phyloP scores from a whole-genome alignment of 2,888 invertebrate genomes.

The Gibbula magus region DNA sequence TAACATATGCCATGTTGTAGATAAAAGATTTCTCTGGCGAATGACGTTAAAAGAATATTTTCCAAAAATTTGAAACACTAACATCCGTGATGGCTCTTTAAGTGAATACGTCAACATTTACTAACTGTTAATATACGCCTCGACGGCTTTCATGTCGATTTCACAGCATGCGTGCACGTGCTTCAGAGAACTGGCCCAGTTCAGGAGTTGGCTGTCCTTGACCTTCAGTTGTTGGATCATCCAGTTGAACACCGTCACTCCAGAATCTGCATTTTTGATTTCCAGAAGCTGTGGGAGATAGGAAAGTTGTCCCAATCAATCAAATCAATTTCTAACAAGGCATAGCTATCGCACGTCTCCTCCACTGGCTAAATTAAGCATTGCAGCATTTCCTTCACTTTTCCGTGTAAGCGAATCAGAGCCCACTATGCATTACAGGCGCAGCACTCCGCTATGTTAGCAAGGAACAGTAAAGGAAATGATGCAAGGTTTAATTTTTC shows the following conservation, averaged over 20 bases:
- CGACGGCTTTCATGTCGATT: constrained; percentile 52
- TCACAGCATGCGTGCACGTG: constrained; percentile 52
- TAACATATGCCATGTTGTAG: too few relatives aligned
- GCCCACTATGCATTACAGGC: too few relatives aligned
- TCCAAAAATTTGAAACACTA: too few relatives aligned
- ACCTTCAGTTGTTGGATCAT: constrained; percentile 51
- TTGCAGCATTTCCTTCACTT: too few relatives aligned
- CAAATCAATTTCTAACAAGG: background rate
- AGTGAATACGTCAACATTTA: background rate
- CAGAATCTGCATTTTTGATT: constrained; percentile 49
- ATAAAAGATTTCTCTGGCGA: too few relatives aligned
- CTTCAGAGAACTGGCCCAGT: constrained; percentile 47
- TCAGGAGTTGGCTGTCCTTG: constrained; percentile 45
- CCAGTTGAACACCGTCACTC: constrained; percentile 52
- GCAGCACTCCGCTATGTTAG: too few relatives aligned
- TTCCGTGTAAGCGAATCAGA: too few relatives aligned
- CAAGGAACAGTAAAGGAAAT: too few relatives aligned
- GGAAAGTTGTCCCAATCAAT: background rate
- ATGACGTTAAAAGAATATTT: too few relatives aligned
- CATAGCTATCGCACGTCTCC: background rate
- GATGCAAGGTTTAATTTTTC: too few relatives aligned
- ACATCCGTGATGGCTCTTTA: too few relatives aligned
- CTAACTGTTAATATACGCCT: constrained; percentile 58
- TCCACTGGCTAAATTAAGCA: too few relatives aligned
- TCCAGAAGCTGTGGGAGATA: constrained; percentile 61